Evolutionary conservation across 2,113 vertebrate genomes (phyloP), one percentile per base, ranked within the genome.

Genomic region (Phalacrocorax carbo): DNA sequence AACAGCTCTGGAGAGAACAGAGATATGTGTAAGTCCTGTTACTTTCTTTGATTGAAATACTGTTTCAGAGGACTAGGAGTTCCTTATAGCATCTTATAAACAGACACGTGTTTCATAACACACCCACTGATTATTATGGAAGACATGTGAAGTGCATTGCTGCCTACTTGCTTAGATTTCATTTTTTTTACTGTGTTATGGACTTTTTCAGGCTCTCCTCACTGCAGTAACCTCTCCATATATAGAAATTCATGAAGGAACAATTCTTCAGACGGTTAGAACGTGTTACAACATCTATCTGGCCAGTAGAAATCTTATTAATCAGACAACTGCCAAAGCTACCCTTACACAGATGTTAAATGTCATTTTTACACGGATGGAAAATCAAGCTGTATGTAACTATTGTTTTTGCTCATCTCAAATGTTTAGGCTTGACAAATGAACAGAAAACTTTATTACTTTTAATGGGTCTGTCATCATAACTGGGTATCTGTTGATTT

Each of bases 241-340:
- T 97, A 99, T 99, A 83, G 99, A 99, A 98, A 99, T 99, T 65
- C 99, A 99, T 1, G 99, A 99, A 97, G 99, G 99, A 87, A 99
- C 99, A 7, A 98, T 99, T 92, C 99, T 99, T 36, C 99, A 99
- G 85, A 99, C 99, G 1, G 99, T 99, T 92, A 98, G 99, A 96
- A 99, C 99, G 46, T 99, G 99, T 96, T 99, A 99, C 96, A 99
- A 99, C 98, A 99, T 99, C 97, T 99, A 99, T 97, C 97, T 99
- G 97, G 99, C 99, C 97, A 99, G 99, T 98, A 99, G 99, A 96
- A 99, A 99, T 97, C 99, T 99, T 96, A 99, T 99, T 98, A 99
- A 99, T 98, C 99, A 99, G 97, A 99, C 99, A 93, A 99, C 99
- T 8, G 99, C 99, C 82, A 99, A 99, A 98, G 99, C 99, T 94